Conservation (phyloP, 1,140 invertebrate species). For the Pachypsylla venusta region DNA sequence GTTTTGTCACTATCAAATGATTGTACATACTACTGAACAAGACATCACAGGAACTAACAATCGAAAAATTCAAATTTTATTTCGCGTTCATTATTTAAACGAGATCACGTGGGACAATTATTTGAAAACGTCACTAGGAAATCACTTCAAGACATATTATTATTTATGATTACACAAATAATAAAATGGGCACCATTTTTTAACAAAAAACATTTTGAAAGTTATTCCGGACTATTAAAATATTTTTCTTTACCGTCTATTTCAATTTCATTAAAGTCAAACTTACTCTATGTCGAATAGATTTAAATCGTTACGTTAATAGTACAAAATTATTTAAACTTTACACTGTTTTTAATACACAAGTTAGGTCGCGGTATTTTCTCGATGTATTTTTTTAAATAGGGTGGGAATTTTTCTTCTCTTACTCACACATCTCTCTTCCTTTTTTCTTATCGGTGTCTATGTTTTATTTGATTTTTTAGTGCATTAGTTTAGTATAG, state of each 20-base stretch:
- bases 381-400: not conserved
- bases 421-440: not conserved
- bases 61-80: not conserved
- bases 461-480: no score
- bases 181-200: no score
- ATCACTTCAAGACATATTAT: not conserved
- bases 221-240: not conserved
- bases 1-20: not conserved
- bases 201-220: no score
- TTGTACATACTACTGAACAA: not conserved
- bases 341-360: not conserved
- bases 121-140: no score
- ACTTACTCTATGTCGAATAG: not conserved
- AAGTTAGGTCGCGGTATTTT: not conserved
- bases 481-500: no score
- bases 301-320: not conserved
- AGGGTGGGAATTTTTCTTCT: conserved; percentile 5
- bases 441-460: not conserved
- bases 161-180: not conserved
- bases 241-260: not conserved
- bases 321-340: not conserved
- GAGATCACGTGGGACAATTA: no score
- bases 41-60: not conserved
- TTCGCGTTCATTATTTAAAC: no score
- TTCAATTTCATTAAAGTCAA: not conserved